Conservation (phyloP, 2,888 invertebrate genomes). For the Melolontha melolontha region DNA sequence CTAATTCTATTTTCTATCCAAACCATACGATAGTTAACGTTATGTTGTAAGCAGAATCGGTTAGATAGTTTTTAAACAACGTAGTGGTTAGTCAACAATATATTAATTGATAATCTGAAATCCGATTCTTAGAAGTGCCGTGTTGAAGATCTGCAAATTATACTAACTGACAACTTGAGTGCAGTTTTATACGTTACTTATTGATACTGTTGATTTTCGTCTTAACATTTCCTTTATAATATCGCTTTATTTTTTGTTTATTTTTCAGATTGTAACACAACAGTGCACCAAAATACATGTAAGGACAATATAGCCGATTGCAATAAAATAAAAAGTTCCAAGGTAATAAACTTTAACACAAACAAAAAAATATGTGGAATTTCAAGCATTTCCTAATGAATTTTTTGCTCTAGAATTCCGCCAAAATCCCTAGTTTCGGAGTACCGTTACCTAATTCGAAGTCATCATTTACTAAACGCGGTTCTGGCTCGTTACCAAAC, state of each 20-base stretch:
- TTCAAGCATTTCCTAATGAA: not conserved
- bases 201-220: too few species aligned
- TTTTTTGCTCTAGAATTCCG: slow-evolving; percentile 58
- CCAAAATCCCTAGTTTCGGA: slow-evolving; percentile 62
- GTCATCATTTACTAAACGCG: slow-evolving; percentile 61
- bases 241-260: slow-evolving; percentile 37
- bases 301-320: slow-evolving; percentile 91
- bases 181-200: too few species aligned
- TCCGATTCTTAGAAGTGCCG: too few species aligned
- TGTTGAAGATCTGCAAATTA: too few species aligned
- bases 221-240: too few species aligned
- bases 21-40: too few species aligned
- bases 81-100: too few species aligned
- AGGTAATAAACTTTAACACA: slow-evolving; percentile 64
- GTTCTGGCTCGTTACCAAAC: slow-evolving; percentile 60
- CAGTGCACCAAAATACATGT: slow-evolving; percentile 88
- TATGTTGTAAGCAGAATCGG: too few species aligned
- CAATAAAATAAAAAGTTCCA: slow-evolving; percentile 77
- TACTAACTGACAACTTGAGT: too few species aligned
- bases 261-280: slow-evolving; percentile 83
- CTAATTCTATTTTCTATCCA: too few species aligned
- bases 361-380: not conserved
- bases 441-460: slow-evolving; percentile 62
- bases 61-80: too few species aligned
- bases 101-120: too few species aligned